Conservation (phyloP, 1,140 invertebrate species). For the Sogatella furcifera region DNA sequence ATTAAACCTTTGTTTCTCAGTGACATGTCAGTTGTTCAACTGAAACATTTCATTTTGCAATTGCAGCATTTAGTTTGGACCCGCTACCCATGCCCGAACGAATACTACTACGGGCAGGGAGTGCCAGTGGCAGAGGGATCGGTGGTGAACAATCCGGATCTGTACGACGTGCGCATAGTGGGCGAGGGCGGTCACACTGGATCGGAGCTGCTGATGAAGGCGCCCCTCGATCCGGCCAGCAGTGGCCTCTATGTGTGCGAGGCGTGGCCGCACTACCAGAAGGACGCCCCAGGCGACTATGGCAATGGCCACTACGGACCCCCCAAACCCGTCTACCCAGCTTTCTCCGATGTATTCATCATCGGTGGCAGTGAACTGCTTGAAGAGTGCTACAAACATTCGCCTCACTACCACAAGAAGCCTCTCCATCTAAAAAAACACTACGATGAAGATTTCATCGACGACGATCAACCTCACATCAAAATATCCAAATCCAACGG, state of each 20-base stretch:
- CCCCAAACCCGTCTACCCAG: neutral
- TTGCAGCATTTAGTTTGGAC: slow-evolving; percentile 13
- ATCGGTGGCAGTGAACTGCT: slow-evolving; percentile 9
- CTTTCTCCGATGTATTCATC: slow-evolving; percentile 9
- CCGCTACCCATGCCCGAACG: slow-evolving; percentile 6
- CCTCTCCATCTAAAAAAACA: neutral
- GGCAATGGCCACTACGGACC: neutral
- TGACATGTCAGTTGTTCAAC: no score
- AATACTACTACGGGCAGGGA: slow-evolving; percentile 1
- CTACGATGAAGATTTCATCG: neutral
- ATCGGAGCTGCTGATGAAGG: slow-evolving; percentile 5
- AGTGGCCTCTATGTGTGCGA: slow-evolving; percentile 6
- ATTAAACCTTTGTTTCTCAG: no score
- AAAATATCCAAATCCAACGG: neutral
- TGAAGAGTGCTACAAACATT: slow-evolving; percentile 4
- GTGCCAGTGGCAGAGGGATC: slow-evolving; percentile 8
- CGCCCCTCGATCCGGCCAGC: neutral
- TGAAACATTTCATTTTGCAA: neutral
- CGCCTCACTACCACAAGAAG: neutral
- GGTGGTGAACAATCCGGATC: neutral
- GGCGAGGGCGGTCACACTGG: neutral
- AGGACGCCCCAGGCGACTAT: neutral
- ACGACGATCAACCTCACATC: neutral
- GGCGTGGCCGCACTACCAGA: slow-evolving; percentile 9
- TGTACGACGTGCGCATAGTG: slow-evolving; percentile 6